Base-by-base conservation (phyloP, 2,113 vertebrate genomes). In the Mandrillus leucophaeus region DNA sequence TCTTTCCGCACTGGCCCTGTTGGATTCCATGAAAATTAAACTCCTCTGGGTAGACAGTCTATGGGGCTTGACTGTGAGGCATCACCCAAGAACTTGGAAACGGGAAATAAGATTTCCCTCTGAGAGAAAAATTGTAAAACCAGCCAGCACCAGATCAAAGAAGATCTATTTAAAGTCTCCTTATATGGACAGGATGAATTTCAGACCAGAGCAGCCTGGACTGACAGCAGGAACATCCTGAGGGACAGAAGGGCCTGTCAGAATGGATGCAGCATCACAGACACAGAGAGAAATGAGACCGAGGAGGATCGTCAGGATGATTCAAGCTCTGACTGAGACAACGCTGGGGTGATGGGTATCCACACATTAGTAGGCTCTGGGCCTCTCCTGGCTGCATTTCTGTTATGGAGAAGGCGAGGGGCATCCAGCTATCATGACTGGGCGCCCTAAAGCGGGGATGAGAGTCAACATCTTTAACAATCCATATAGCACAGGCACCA, bases 81-180 rank as follows among this genome's bases (percentile, higher is more conserved):
- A 23, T 64, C 55, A 55, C 48, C 61, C 40, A 92, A 94, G 84
- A 96, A 88, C 84, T 48, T 93, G 81, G 50, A 97, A 95, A 88
- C 96, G 64, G 88, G 59, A 97, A 97, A 96, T 90, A 73, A 22
- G 72, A 96, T 96, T 97, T 96, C 78, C 93, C 52, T 96, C 38
- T 75, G 88, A 95, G 72, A 94, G 88, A 94, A 96, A 90, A 94
- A 93, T 94, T 88, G 91, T 80, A 93, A 96, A 97, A 83, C 32
- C 90, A 88, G 59, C 78, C 35, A 25, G 78, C 81, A 72, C 45
- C 35, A 96, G 78, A 97, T 95, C 96, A 98, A 96, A 97, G 96
- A n/a, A 96, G 92, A 81, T 90, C 76, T 81, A 93, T 86, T 96
- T 72, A 95, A 80, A 76, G 30, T 88, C 87, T 94, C 90, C 95